Evolutionary conservation across 2,888 invertebrate species (phyloP).

Genomic region (Eupithecia subumbrata): DNA sequence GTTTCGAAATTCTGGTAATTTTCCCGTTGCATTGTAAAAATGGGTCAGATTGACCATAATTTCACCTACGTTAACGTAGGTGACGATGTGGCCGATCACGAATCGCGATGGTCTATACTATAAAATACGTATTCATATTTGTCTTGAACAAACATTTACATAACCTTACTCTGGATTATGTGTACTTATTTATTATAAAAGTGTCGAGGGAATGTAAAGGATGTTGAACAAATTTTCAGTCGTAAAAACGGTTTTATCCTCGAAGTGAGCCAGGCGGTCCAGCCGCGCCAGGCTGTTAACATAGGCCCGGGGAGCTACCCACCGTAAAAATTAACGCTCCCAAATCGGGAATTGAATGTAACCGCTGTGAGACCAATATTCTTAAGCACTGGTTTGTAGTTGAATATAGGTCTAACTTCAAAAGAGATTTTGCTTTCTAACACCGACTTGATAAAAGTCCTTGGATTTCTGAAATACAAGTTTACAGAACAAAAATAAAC

Average conservation of each 20-base stretch:
- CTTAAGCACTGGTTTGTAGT: background rate
- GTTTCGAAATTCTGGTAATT: too few relatives aligned
- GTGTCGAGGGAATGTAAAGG: background rate
- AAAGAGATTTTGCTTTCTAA: background rate
- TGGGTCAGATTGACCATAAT: background rate
- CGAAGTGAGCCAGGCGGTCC: constrained; percentile 14
- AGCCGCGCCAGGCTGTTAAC: constrained; percentile 27
- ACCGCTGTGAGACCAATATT: constrained; percentile 26
- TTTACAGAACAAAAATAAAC: background rate
- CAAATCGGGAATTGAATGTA: constrained; percentile 33
- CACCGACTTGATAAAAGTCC: background rate
- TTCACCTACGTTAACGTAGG: background rate
- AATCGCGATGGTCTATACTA: background rate
- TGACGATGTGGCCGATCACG: background rate
- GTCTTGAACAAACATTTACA: background rate
- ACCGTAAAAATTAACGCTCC: constrained; percentile 38
- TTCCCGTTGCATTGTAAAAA: too few relatives aligned
- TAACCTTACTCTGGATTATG: background rate
- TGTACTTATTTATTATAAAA: background rate
- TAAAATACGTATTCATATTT: background rate
- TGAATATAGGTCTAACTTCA: background rate
- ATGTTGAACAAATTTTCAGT: background rate
- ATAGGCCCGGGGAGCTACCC: constrained; percentile 24
- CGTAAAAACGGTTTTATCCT: constrained; percentile 9
- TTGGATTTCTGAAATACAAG: background rate